Conservation (phyloP, 2,888 invertebrate species). For the Gastracanthus pulcherrimus region DNA sequence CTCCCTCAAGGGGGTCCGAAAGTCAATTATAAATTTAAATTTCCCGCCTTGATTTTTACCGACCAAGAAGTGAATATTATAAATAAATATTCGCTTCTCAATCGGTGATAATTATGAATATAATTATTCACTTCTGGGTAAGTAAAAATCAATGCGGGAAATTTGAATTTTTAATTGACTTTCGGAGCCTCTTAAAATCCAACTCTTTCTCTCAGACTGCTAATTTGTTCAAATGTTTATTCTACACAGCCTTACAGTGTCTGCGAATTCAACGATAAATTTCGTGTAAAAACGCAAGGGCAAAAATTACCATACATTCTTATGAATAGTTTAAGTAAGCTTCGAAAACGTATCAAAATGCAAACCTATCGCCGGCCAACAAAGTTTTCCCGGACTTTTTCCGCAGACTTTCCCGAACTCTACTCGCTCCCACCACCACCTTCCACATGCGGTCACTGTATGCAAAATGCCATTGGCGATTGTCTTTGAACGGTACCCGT, state of each 20-base stretch:
- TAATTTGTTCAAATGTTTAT: not conserved
- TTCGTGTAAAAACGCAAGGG: not conserved
- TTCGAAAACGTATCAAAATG: conserved; percentile 43
- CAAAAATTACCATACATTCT: conserved; percentile 38
- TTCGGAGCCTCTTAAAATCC: no score
- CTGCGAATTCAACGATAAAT: not conserved
- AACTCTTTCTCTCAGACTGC: no score
- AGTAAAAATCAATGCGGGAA: no score
- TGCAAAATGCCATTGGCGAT: conserved; percentile 8
- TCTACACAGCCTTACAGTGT: not conserved
- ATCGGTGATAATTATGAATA: no score
- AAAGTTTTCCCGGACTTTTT: conserved; percentile 50
- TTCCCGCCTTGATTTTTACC: no score
- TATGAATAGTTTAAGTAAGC: conserved; percentile 47
- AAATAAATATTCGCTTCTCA: no score
- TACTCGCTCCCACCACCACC: not conserved
- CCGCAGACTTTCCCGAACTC: not conserved
- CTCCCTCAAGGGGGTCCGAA: no score
- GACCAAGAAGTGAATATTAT: no score
- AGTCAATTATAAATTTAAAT: no score
- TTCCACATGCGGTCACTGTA: not conserved
- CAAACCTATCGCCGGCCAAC: conserved; percentile 39
- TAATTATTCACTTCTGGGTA: no score
- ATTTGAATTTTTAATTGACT: no score
- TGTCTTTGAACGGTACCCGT: not conserved